phyloP scores from a whole-genome alignment of 2,888 invertebrate species.

The Agonopterix arenella region DNA sequence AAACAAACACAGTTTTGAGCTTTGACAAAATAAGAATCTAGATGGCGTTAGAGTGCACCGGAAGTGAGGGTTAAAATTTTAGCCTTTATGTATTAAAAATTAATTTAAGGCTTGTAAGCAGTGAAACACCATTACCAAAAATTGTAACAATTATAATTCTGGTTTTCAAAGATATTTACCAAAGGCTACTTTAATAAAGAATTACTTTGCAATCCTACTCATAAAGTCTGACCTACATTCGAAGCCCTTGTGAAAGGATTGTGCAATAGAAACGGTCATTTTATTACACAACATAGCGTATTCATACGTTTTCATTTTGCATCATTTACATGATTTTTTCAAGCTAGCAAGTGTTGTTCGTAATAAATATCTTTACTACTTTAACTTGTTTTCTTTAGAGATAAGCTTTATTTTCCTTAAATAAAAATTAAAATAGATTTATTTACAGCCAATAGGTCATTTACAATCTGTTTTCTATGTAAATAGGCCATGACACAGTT shows the following conservation, averaged over 20 bases:
- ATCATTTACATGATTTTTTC: slow-evolving; percentile 53
- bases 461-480: slow-evolving; percentile 14
- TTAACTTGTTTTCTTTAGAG: slow-evolving; percentile 19
- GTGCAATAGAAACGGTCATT: slow-evolving; percentile 77
- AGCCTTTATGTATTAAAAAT: background rate
- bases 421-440: slow-evolving; percentile 5
- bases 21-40: too few species aligned
- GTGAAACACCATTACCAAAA: background rate
- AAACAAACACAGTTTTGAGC: too few species aligned
- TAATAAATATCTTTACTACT: slow-evolving; percentile 31
- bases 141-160: background rate
- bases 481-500: slow-evolving; percentile 65
- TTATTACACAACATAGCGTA: slow-evolving; percentile 70
- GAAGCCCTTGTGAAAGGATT: slow-evolving; percentile 77
- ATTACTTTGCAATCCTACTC: slow-evolving; percentile 47
- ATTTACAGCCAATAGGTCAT: slow-evolving; percentile 5
- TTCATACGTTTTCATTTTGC: slow-evolving; percentile 67
- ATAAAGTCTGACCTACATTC: slow-evolving; percentile 75
- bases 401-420: background rate
- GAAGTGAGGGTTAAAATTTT: background rate
- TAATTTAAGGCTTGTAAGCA: too few species aligned
- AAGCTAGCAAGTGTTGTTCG: slow-evolving; percentile 20
- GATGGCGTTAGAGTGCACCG: background rate
- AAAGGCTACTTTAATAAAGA: background rate
- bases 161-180: background rate